Evolutionary conservation across 2,888 invertebrate species (phyloP), one percentile per base, ranked within the genome.

Genomic region (Charanyca ferruginea): DNA sequence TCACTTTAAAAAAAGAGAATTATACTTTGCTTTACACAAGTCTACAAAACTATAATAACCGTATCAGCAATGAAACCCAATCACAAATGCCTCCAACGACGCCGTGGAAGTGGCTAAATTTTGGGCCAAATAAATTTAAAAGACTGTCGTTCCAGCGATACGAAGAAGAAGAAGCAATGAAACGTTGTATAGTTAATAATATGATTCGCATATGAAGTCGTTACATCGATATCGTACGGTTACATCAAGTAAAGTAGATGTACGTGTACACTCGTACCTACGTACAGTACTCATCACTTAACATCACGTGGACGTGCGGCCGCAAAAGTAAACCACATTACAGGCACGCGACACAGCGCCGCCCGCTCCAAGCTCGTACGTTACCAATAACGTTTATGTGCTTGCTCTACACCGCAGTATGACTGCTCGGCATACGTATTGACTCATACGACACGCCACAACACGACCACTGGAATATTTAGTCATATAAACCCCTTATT

Each of bases 311-410:
- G 76, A 86, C 87, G 87, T 86, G 86, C 80, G 74, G 60, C 60
- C 77, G 83, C 83, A 81, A 84, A 84, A 83, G 73, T 80, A 85
- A 81, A 80, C 79, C 77, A 81, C 73, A 85, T 85, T 83, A 82
- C 60, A 60, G 54, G 59, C 60, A n/a, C 62, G 65, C 70, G 61
- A 38, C 59, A 41, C 63, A 44, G 66, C 49, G 54, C 52, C 70
- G 53, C 47, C 58, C 55, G 48, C 83, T 71, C 74, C 71, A 53
- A 45, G 35, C 79, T 72, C 73, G 62, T 79, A 77, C 47, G 74
- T 78, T 71, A 69, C 79, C 63, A 68, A 77, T 77, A 82, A 80
- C 72, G 55, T 82, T 82, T 80, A 83, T 80, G 77, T 77, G 78
- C 77, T 74, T 77, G 64, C 66, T 80, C 80, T 76, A 60, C 74